Conservation (phyloP, 2,888 invertebrate genomes). For the Sepioteuthis lessoniana region DNA sequence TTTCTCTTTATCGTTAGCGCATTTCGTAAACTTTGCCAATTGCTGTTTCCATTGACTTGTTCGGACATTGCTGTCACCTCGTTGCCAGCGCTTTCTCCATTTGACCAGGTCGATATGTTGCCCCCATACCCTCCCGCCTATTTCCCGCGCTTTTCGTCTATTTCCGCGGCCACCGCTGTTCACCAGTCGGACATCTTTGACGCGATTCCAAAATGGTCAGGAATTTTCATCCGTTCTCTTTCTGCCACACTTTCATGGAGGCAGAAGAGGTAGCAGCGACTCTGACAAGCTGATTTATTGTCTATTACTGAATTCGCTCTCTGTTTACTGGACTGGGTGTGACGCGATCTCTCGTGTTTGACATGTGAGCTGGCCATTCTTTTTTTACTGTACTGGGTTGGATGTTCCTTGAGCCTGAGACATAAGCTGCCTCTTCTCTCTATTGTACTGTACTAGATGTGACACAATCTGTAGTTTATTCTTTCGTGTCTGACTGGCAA, state of each 20-base stretch:
- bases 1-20: neutral
- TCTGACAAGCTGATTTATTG: neutral
- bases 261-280: neutral
- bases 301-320: no score
- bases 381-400: no score
- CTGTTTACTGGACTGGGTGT: no score
- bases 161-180: neutral
- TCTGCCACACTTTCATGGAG: neutral
- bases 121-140: neutral
- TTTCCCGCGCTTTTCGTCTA: neutral
- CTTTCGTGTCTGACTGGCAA: no score
- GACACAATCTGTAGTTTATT: no score
- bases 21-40: slow-evolving; percentile 2
- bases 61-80: neutral
- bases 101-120: neutral
- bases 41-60: slow-evolving; percentile 18
- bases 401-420: no score
- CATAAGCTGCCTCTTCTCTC: no score
- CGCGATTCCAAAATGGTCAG: neutral
- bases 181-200: neutral
- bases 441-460: no score
- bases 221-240: neutral
- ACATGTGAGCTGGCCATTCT: no score
- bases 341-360: no score
- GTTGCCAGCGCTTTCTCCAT: neutral